phyloP scores from a whole-genome alignment of 2,888 invertebrate genomes.

The Pyralis farinalis region DNA sequence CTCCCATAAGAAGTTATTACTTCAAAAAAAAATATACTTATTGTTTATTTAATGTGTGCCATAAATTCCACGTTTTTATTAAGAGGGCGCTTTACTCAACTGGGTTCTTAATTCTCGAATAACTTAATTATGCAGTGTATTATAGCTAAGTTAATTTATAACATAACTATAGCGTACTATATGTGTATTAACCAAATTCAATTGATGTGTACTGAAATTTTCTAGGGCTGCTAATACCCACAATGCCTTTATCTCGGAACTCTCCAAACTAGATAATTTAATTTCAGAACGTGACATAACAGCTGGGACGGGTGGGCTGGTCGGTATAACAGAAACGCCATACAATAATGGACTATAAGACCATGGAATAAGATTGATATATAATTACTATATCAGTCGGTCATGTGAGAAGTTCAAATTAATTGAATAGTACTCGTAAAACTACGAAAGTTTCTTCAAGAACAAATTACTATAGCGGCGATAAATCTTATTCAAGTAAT shows the following conservation, averaged over 20 bases:
- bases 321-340: not conserved
- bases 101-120: too few species aligned
- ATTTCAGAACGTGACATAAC: constrained; percentile 1
- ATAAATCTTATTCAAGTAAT: too few species aligned
- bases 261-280: constrained; percentile 1
- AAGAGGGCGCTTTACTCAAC: too few species aligned
- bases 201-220: not conserved
- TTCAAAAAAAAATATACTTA: too few species aligned
- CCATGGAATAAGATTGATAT: not conserved
- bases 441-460: constrained; percentile 8
- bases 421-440: constrained; percentile 14
- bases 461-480: not conserved
- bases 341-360: not conserved
- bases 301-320: not conserved
- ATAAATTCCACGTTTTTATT: too few species aligned
- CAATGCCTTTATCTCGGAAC: not conserved
- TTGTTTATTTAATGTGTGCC: too few species aligned
- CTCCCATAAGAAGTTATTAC: too few species aligned
- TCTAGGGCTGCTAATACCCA: not conserved
- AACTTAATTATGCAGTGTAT: too few species aligned
- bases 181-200: too few species aligned
- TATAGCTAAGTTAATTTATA: too few species aligned
- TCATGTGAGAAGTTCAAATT: constrained; percentile 4
- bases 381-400: not conserved
- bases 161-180: too few species aligned